A percentile compares a stretch with the other conserved stretches of the same genome.
Conservation (phyloP, 2,113 vertebrate genomes). For the Rafetus swinhoei region DNA sequence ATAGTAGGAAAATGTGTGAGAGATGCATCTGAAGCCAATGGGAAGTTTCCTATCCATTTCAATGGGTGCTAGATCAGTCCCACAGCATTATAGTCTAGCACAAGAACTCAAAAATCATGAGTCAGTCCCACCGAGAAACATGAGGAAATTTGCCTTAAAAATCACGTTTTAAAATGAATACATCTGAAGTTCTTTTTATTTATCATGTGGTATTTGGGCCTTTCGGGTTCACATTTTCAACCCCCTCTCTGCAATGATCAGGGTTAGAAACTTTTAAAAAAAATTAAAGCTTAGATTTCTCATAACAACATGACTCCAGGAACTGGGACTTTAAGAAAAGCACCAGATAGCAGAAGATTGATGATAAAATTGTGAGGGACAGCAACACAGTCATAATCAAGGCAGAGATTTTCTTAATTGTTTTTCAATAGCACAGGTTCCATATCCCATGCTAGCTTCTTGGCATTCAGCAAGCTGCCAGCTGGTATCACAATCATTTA, state of each 20-base stretch:
- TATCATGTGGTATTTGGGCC: background rate
- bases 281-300: background rate
- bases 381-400: background rate
- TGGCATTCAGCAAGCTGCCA: background rate
- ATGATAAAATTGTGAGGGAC: background rate
- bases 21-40: background rate
- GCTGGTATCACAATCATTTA: background rate
- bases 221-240: background rate
- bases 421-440: conserved; percentile 30
- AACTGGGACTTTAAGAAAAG: background rate
- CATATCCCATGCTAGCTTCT: background rate
- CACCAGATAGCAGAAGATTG: background rate
- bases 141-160: background rate
- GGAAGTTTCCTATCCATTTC: background rate
- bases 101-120: background rate
- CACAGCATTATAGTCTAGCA: background rate
- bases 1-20: too few relatives aligned
- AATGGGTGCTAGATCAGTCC: background rate
- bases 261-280: background rate
- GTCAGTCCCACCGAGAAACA: background rate
- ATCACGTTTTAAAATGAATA: background rate
- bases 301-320: background rate
- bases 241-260: background rate
- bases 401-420: background rate
- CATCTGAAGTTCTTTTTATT: background rate